Evolutionary conservation across 2,797 vertebrate genomes (phyloP).

Genomic region (Pipistrellus pipistrellus): DNA sequence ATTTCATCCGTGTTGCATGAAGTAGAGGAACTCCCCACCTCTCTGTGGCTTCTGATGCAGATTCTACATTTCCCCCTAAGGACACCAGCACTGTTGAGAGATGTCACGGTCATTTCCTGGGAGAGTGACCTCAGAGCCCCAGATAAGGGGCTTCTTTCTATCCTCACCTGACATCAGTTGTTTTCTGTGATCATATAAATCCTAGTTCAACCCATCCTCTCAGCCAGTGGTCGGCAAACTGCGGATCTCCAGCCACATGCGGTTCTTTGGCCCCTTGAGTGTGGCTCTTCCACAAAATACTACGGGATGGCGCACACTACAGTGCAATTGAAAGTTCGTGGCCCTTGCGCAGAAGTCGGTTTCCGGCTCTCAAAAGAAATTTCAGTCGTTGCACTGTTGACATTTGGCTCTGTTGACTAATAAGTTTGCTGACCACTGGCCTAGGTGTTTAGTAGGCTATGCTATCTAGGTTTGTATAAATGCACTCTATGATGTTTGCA

Average conservation of each 20-base stretch:
- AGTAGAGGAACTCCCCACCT: too few species aligned
- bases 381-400: too few species aligned
- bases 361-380: too few species aligned
- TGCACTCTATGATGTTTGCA: neutral
- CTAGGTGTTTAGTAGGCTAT: neutral
- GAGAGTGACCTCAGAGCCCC: neutral
- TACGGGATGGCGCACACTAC: too few species aligned
- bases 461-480: neutral
- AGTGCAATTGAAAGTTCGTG: too few species aligned
- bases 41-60: too few species aligned
- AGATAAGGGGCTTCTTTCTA: neutral
- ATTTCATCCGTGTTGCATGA: neutral
- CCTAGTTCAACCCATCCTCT: neutral
- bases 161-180: neutral
- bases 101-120: neutral
- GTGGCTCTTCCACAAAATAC: too few species aligned
- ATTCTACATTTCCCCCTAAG: neutral
- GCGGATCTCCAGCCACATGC: too few species aligned
- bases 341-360: too few species aligned
- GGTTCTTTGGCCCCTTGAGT: too few species aligned
- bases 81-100: neutral
- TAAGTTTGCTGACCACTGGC: too few species aligned
- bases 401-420: too few species aligned
- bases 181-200: constrained; percentile 3
- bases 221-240: neutral